These are phyloP conservation scores for Therioaphis trifolii DNA, from an alignment of 2,888 invertebrate species.

Conservation along the genomic window DNA sequence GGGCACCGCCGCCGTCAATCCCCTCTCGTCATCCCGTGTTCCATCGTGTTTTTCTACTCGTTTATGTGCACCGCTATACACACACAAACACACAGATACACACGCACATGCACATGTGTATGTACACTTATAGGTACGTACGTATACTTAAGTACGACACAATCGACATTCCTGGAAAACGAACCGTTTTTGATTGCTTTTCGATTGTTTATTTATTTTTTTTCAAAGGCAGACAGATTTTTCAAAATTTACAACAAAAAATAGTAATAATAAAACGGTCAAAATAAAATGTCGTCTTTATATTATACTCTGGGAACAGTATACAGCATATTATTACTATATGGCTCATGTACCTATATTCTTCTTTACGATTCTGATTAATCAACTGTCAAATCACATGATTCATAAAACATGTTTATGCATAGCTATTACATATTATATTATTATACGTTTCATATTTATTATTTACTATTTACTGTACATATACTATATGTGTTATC, in stretches of 20 bases:
- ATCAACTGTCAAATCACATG: not conserved
- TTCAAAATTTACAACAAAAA: not conserved
- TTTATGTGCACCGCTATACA: constrained; percentile 4
- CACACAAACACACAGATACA: not conserved
- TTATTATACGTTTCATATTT: not conserved
- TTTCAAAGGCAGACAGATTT: not conserved
- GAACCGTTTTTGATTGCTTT: constrained; percentile 19
- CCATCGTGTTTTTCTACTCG: constrained; percentile 45
- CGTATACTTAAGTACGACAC: not conserved
- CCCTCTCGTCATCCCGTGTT: too few species aligned
- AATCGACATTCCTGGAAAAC: constrained; percentile 26
- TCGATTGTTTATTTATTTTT: not conserved
- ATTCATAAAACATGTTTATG: not conserved
- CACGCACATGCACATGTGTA: not conserved
- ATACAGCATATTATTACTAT: not conserved
- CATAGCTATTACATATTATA: too few species aligned
- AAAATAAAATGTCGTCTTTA: too few species aligned
- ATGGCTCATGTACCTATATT: not conserved
- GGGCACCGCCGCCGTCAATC: not conserved
- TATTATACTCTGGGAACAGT: too few species aligned
- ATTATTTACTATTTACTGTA: too few species aligned
- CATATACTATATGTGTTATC: too few species aligned
- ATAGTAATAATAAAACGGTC: not conserved
- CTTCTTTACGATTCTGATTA: not conserved
- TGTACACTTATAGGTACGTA: not conserved